A percentile compares a stretch with the other conserved stretches of the same genome.
phyloP scores from a whole-genome alignment of 2,797 vertebrate species.

The Poeciliopsis infans region DNA sequence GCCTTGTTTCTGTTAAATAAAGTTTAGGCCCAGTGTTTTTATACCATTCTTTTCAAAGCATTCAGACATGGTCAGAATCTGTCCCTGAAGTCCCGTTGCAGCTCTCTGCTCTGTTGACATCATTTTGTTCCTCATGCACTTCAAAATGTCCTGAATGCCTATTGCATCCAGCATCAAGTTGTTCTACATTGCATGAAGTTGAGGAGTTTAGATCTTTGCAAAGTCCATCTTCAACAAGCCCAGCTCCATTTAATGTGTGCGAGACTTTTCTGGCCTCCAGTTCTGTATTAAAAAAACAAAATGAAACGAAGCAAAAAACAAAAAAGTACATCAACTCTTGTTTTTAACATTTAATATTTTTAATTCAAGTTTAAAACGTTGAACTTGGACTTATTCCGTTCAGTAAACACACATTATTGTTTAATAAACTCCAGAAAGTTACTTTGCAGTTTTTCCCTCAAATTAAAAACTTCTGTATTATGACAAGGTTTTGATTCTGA shows the following conservation, averaged over 20 bases:
- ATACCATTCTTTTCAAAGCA: slow-evolving; percentile 22
- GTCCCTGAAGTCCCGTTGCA: slow-evolving; percentile 1
- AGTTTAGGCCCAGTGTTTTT: slow-evolving; percentile 18
- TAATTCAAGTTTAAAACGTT: background rate
- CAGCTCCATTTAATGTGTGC: slow-evolving; percentile 54
- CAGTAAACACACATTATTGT: too few relatives aligned
- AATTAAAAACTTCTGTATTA: background rate
- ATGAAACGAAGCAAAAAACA: too few relatives aligned
- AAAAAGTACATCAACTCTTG: background rate
- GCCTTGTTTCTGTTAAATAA: slow-evolving; percentile 25
- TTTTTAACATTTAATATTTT: background rate
- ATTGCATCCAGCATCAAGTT: slow-evolving; percentile 16
- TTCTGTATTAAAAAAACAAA: slow-evolving; percentile 31
- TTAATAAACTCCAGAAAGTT: background rate
- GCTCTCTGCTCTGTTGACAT: slow-evolving; percentile 13
- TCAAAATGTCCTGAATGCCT: slow-evolving; percentile 30
- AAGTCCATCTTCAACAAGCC: slow-evolving; percentile 21
- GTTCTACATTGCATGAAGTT: slow-evolving; percentile 21
- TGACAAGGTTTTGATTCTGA: background rate
- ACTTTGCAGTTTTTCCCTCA: background rate
- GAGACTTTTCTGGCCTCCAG: slow-evolving; percentile 32
- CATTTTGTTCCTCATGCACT: slow-evolving; percentile 28
- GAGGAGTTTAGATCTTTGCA: slow-evolving; percentile 40
- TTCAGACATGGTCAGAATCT: slow-evolving; percentile 14
- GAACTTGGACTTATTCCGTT: background rate